These are phyloP conservation scores for Eubasilissa splendida DNA, from an alignment of 2,888 invertebrate genomes.

Conservation along the genomic window DNA sequence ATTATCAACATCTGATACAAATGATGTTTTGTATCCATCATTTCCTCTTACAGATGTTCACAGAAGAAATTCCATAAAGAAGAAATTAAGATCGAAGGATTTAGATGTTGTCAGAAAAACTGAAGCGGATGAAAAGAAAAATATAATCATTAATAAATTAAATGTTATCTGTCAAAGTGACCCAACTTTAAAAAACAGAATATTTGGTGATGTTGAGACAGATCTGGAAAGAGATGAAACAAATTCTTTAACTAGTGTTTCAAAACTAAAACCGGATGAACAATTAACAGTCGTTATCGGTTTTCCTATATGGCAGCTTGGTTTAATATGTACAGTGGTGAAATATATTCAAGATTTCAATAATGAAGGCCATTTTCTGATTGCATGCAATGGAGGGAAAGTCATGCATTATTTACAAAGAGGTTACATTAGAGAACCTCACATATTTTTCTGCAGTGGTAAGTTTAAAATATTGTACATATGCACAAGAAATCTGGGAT, in stretches of 20 bases:
- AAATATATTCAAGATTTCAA: constrained; percentile 38
- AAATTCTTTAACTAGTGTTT: neutral
- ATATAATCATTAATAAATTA: neutral
- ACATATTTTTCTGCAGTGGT: constrained; percentile 48
- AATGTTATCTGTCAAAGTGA: neutral
- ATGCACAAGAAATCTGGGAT: neutral
- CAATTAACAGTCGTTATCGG: neutral
- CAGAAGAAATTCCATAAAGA: constrained; percentile 49
- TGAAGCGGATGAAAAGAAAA: neutral
- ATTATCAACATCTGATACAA: neutral
- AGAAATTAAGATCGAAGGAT: neutral
- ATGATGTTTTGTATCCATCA: constrained; percentile 28
- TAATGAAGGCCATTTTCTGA: constrained; percentile 36
- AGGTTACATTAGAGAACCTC: constrained; percentile 40
- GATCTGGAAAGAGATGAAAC: neutral
- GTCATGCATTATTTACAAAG: constrained; percentile 46
- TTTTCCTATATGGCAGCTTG: constrained; percentile 20
- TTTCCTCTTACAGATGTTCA: constrained; percentile 45
- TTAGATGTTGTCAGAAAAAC: neutral
- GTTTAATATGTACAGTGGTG: constrained; percentile 36
- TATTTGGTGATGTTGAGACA: constrained; percentile 20
- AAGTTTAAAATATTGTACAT: constrained; percentile 16
- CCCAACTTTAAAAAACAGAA: neutral
- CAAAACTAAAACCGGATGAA: neutral
- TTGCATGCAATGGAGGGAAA: constrained; percentile 47